Evolutionary conservation across 2,888 invertebrate genomes (phyloP).

Genomic region (Macrophya alboannulata): DNA sequence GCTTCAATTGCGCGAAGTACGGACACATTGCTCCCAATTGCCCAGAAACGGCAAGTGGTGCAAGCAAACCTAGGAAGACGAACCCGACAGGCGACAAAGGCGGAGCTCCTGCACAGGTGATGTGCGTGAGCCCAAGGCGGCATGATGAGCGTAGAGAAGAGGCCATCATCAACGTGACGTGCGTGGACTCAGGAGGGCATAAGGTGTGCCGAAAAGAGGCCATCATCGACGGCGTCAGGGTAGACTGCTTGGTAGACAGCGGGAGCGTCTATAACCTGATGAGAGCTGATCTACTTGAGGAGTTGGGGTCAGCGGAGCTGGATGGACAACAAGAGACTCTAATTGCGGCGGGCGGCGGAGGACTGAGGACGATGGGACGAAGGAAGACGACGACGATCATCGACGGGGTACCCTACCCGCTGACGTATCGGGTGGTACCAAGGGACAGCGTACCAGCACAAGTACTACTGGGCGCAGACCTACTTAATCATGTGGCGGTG

Average conservation of each 20-base stretch:
- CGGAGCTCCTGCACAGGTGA: not conserved
- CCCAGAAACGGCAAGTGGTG: not conserved
- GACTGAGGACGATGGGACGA: no score
- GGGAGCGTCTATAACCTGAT: not conserved
- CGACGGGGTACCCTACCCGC: conserved; percentile 17
- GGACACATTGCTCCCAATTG: conserved; percentile 22
- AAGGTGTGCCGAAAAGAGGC: not conserved
- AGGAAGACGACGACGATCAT: no score
- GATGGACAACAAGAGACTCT: no score
- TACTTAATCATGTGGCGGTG: not conserved
- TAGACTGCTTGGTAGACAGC: conserved; percentile 22
- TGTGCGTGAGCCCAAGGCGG: no score
- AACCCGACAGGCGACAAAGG: not conserved
- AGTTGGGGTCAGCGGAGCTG: no score
- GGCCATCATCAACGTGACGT: no score
- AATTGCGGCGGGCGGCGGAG: no score
- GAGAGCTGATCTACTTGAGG: not conserved
- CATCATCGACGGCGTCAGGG: not conserved
- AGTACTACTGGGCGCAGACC: conserved; percentile 6
- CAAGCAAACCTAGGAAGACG: not conserved
- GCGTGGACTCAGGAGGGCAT: not conserved
- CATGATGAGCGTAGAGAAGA: no score
- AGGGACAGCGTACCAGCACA: not conserved
- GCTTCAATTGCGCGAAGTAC: conserved; percentile 5
- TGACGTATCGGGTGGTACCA: conserved; percentile 24